Base-by-base conservation (phyloP, 2,113 vertebrate species). In the Rallus limicola region DNA sequence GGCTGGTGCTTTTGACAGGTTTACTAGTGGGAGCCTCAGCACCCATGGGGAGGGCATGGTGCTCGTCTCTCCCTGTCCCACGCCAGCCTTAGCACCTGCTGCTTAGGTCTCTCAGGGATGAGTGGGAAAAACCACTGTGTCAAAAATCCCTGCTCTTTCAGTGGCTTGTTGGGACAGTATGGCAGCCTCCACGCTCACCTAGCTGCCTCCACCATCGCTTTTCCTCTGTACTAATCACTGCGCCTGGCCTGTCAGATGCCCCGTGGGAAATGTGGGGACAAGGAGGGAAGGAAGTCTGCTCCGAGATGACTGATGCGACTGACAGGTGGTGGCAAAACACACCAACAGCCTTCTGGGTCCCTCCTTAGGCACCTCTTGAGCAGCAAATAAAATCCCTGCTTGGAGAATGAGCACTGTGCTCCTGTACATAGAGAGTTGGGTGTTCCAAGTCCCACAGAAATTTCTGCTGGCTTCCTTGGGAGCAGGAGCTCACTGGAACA, bases 191-290 rank as follows among this genome's bases (percentile, higher is more conserved):
- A 63, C 0, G 1, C n/a, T 19, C 81, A 23, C 3, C 25, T 1
- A 20, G 44, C 19, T 62, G 59, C 46, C 1, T 6, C 44, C 46
- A 18, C 19, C 14, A 52, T 2, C 6, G 14, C 63, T 67, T 10
- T 38, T 16, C 16, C 1, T 2, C 19, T 18, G 13, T 2, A 6
- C 26, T 25, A 11, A 20, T 3, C 0, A 0, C 64, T 46, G 21
- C 55, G 52, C n/a, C 79, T 2, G n/a, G 50, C 31, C 48, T 11
- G 7, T 4, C 0, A 0, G 29, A 78, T 3, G 42, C 13, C 9
- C 38, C 6, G 38, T 0, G 0, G 1, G 31, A 80, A 59, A 16
- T 0, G 5, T 6, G 21, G 4, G 25, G 50, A 34, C 0, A 1
- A 0, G 1, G 33, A 28, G 21, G 34, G 70, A 87, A 68, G 34